phyloP scores from a whole-genome alignment of 2,888 invertebrate species.

The Drosophila basisetae region DNA sequence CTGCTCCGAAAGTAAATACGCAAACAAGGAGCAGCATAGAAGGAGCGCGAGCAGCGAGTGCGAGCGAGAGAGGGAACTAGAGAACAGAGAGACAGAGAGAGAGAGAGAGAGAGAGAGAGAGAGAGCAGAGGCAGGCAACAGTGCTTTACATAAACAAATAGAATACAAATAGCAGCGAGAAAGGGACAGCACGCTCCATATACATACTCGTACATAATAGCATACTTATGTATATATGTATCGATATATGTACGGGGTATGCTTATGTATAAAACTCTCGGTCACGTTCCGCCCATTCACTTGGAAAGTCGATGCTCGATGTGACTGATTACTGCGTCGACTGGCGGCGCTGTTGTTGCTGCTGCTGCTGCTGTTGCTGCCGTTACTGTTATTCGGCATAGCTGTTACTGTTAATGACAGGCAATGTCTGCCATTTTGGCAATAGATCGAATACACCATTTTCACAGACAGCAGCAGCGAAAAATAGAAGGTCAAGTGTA shows the following conservation, averaged over 20 bases:
- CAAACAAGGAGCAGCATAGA: slow-evolving; percentile 57
- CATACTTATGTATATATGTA: slow-evolving; percentile 3
- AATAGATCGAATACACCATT: slow-evolving; percentile 44
- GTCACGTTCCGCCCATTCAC: slow-evolving; percentile 80
- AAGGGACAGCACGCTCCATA: slow-evolving; percentile 45
- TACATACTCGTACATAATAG: slow-evolving; percentile 5
- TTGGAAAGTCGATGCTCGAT: slow-evolving; percentile 80
- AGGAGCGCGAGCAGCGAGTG: background rate
- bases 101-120: slow-evolving; percentile 8
- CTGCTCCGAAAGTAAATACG: slow-evolving; percentile 69
- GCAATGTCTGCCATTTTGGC: slow-evolving; percentile 76
- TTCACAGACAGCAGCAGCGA: slow-evolving; percentile 14
- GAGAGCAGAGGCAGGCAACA: slow-evolving; percentile 24
- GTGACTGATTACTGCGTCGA: slow-evolving; percentile 77
- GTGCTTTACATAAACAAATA: slow-evolving; percentile 75
- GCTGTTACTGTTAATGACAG: slow-evolving; percentile 70
- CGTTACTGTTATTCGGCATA: slow-evolving; percentile 7
- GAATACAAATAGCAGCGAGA: slow-evolving; percentile 53
- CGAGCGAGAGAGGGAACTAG: slow-evolving; percentile 3
- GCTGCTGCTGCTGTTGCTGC: slow-evolving; percentile 22
- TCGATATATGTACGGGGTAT: slow-evolving; percentile 3
- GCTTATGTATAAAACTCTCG: slow-evolving; percentile 50
- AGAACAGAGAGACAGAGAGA: background rate
- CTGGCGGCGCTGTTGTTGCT: slow-evolving; percentile 33
- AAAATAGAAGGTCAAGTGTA: slow-evolving; percentile 46